phyloP scores from a whole-genome alignment of 2,113 vertebrate genomes.

The Clarias gariepinus region DNA sequence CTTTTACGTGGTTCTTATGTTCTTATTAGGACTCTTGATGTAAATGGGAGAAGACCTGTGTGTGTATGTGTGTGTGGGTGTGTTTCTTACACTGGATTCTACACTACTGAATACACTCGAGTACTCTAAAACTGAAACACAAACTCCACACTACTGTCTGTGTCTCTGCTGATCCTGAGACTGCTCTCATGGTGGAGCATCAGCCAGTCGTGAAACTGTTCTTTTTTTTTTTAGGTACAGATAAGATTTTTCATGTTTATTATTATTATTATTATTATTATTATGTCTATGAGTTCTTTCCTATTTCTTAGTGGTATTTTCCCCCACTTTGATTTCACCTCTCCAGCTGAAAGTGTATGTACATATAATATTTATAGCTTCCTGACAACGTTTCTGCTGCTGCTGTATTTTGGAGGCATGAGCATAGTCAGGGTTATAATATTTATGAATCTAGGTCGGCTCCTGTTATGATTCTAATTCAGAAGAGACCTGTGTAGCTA shows the following conservation, averaged over 20 bases:
- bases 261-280: background rate
- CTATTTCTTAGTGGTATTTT: constrained; percentile 59
- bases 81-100: constrained; percentile 34
- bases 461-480: constrained; percentile 24
- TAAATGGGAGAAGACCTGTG: background rate
- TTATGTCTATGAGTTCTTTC: constrained; percentile 30
- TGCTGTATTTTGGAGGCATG: constrained; percentile 46
- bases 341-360: constrained; percentile 39
- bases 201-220: background rate
- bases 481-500: constrained; percentile 39
- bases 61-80: too few species aligned
- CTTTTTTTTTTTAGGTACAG: constrained; percentile 20
- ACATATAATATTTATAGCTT: constrained; percentile 58
- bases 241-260: background rate
- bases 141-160: constrained; percentile 9
- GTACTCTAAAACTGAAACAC: background rate
- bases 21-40: constrained; percentile 14
- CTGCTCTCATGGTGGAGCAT: constrained; percentile 5
- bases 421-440: constrained; percentile 33
- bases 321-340: constrained; percentile 30
- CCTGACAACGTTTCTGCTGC: constrained; percentile 67
- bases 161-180: constrained; percentile 14
- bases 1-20: constrained; percentile 13
- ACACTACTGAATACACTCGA: constrained; percentile 29
- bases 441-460: constrained; percentile 34